Evolutionary conservation across 2,888 invertebrate species (phyloP), one percentile per base, ranked within the genome.

Genomic region (Smittia sp.): DNA sequence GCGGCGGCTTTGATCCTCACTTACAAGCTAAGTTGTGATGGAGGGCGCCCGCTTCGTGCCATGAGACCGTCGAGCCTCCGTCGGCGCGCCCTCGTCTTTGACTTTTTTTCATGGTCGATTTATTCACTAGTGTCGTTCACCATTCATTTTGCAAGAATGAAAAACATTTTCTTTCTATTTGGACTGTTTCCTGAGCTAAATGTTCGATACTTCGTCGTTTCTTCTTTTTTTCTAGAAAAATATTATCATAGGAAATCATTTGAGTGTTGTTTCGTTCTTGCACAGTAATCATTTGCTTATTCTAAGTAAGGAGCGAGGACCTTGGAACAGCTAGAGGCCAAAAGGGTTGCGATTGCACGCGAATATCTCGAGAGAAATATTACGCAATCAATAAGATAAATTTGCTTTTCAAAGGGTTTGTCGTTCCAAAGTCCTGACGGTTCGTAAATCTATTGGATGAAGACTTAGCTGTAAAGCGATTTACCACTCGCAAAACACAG

Each of bases 141-240:
- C 72, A 72, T 72, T 72, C 72, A 72, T 58, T 72, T 72, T 72
- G 72, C 72, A 62, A 72, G 72, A 72, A 72, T 72, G 72, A 72
- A 72, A 72, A 62, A 72, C 38, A 52, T 62, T n/a, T 69, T 72
- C 18, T 13, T 15, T 18, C 24, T 62, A 38, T 72, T 72, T 72
- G 72, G 72, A 72, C 32, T 62, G 25, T 39, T 58, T 72, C 72
- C 72, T 72, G 72, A 72, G 72, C 72, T 72, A 62, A 70, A 72
- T 62, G 24, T 54, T 72, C 32, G 27, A 15, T 67, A 58, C 58
- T 20, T 20, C 58, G 58, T 58, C 22, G 58, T 58, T 3, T 18
- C 24, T 41, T 39, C 32, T 25, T 58, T 69, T 69, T 32, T 22
- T 62, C 32, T 58, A 72, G 38, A 72, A 72, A 72, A 72, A 62